A percentile compares a stretch with the other conserved stretches of the same genome.
These are phyloP conservation scores for Lamellibrachia columna DNA, from an alignment of 2,888 invertebrate genomes.

Conservation along the genomic window DNA sequence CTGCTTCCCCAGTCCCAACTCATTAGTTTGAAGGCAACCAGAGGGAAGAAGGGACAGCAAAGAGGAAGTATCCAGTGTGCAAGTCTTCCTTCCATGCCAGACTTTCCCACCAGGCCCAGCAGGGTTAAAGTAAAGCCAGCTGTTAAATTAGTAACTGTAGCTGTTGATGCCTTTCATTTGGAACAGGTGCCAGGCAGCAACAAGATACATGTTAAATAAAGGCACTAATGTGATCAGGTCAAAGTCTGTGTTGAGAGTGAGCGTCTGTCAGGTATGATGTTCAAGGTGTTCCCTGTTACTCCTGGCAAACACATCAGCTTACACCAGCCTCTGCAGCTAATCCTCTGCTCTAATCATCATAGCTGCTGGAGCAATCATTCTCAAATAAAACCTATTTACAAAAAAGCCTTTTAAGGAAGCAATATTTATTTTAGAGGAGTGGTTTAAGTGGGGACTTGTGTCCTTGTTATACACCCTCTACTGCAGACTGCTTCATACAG, in stretches of 20 bases:
- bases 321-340: neutral
- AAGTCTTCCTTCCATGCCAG: neutral
- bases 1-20: neutral
- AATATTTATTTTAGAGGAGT: no score
- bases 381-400: no score
- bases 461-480: no score
- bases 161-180: neutral
- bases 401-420: no score
- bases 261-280: neutral
- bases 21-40: neutral
- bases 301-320: neutral
- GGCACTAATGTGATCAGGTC: slow-evolving; percentile 12
- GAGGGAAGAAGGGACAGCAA: neutral
- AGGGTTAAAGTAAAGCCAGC: neutral
- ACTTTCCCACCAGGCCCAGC: neutral
- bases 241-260: neutral
- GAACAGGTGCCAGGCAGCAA: neutral
- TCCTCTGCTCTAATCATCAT: neutral
- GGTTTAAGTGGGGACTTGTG: no score
- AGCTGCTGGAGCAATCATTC: neutral
- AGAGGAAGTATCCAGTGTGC: slow-evolving; percentile 1
- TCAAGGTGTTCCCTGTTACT: neutral
- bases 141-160: slow-evolving; percentile 6
- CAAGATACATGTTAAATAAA: slow-evolving; percentile 12
- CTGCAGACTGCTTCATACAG: no score